Conservation (phyloP, 2,888 invertebrate species). For the Formica aserva region DNA sequence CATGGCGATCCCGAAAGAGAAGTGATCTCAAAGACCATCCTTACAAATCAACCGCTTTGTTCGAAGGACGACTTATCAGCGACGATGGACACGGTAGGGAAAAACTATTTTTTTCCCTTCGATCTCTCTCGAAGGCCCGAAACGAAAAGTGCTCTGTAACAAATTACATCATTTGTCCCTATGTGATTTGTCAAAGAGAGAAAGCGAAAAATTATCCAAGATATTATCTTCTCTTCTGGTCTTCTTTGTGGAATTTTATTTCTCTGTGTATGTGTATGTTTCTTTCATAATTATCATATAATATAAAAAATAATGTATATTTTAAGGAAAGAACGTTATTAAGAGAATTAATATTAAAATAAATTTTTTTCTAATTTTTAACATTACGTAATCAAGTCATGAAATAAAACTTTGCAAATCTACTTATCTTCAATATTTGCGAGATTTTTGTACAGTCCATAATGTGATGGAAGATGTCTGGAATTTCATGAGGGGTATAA, state of each 20-base stretch:
- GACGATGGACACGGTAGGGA: constrained; percentile 43
- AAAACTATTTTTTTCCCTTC: constrained; percentile 50
- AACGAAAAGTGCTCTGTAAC: constrained; percentile 31
- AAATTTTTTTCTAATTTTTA: neutral
- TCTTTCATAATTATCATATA: neutral
- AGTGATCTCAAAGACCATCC: constrained; percentile 47
- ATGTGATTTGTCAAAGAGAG: constrained; percentile 30
- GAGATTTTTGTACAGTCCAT: neutral
- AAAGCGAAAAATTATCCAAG: constrained; percentile 22
- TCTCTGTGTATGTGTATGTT: neutral
- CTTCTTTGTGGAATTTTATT: constrained; percentile 8
- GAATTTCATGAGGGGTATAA: constrained; percentile 25
- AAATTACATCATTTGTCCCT: constrained; percentile 38
- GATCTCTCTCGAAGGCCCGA: neutral
- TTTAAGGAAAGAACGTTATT: neutral
- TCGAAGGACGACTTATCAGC: constrained; percentile 44
- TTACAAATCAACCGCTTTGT: constrained; percentile 64
- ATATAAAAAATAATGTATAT: neutral
- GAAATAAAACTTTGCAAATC: constrained; percentile 13
- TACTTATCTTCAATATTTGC: neutral
- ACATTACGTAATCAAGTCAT: constrained; percentile 3
- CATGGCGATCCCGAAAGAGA: constrained; percentile 37
- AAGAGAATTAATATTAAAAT: neutral
- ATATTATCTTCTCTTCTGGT: neutral
- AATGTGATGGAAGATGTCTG: constrained; percentile 22